Conservation (phyloP, 2,888 invertebrate genomes). For the Drosophila ustulata region DNA sequence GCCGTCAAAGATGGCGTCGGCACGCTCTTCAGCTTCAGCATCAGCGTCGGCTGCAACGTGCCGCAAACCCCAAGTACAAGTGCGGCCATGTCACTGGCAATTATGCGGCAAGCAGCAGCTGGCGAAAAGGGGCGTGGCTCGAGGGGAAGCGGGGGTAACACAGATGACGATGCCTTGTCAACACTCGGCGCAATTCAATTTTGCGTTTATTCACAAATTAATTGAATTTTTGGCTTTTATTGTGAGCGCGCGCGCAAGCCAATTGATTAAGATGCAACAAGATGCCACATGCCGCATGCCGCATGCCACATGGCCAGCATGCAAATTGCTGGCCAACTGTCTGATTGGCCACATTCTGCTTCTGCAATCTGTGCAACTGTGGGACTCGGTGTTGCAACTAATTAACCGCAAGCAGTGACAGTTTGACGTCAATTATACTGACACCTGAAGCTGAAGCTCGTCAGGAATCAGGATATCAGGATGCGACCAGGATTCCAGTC, state of each 20-base stretch:
- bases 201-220: slow-evolving; percentile 77
- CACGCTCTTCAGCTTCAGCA: slow-evolving; percentile 45
- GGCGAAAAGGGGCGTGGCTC: background rate
- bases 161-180: slow-evolving; percentile 38
- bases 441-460: slow-evolving; percentile 46
- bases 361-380: slow-evolving; percentile 24
- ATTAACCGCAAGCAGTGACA: slow-evolving; percentile 71
- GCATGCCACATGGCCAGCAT: background rate
- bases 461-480: background rate
- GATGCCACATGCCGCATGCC: background rate
- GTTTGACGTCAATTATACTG: slow-evolving; percentile 68
- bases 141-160: slow-evolving; percentile 1
- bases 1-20: slow-evolving; percentile 79
- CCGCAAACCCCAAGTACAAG: slow-evolving; percentile 45
- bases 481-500: slow-evolving; percentile 2
- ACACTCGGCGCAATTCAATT: slow-evolving; percentile 67
- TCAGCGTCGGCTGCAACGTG: slow-evolving; percentile 13
- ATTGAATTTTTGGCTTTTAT: slow-evolving; percentile 70
- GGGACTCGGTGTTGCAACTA: slow-evolving; percentile 50
- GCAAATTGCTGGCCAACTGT: background rate
- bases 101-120: slow-evolving; percentile 57
- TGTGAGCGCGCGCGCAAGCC: slow-evolving; percentile 30
- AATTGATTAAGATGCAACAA: slow-evolving; percentile 19
- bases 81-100: slow-evolving; percentile 77
- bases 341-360: slow-evolving; percentile 3